Evolutionary conservation across 2,888 invertebrate genomes (phyloP), one percentile per base, ranked within the genome.

Genomic region (Xestia sexstrigata): DNA sequence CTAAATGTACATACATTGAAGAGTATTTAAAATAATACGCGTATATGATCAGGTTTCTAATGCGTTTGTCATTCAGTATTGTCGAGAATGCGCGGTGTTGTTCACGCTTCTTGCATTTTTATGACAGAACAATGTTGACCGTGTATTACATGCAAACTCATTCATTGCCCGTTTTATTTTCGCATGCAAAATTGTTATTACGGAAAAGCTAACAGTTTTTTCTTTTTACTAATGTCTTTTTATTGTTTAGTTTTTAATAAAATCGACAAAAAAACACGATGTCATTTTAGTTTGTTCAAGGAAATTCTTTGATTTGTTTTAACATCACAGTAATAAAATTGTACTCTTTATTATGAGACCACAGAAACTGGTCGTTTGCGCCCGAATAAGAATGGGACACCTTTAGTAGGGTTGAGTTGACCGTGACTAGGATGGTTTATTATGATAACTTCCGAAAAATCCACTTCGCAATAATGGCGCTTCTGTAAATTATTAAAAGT

Each of bases 61-160:
- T 77, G n/a, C 5, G 39, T 69, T 74, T 77, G 85, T 74, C 82
- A 83, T 83, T 83, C 83, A 85, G 55, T 68, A 69, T 81, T 71
- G 69, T 74, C 17, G 62, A 58, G 85, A 74, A 83, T 74, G 75
- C 49, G 39, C 1, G 15, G 65, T 52, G 76, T 72, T 63, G 49
- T 74, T 80, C 62, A 81, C 81, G 85, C 77, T 66, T 20, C 62
- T 60, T 85, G 83, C 60, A 83, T 83, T 72, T 85, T 77, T 81
- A 83, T 83, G 69, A 67, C 82, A 60, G n/a, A 9, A 74, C 60
- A 72, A 77, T 85, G 74, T 74, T 62, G 45, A 39, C 74, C 58
- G 71, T 72, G 85, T 70, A 76, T 81, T 49, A 74, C 71, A 81
- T 74, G 76, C 26, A 58, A 73, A 81, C 70, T 71, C 82, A 81